Percentiles rank a stretch among this genome's conserved stretches.
These are phyloP conservation scores for Anolis apletophallus DNA, from an alignment of 2,797 vertebrate species.

Conservation along the genomic window DNA sequence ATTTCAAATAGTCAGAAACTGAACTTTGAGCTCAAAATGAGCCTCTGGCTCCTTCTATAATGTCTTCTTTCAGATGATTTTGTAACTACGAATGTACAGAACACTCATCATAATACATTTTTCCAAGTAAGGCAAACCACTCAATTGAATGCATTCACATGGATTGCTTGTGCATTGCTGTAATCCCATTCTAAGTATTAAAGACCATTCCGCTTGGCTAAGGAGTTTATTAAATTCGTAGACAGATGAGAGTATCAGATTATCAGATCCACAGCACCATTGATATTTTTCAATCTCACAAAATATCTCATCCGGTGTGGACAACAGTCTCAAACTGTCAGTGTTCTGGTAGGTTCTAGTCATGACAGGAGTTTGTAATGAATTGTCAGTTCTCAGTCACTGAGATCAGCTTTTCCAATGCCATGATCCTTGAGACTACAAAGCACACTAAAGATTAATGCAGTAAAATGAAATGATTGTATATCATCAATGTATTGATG, in stretches of 20 bases:
- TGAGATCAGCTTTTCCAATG: background rate
- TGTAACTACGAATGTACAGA: background rate
- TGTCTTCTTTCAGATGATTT: background rate
- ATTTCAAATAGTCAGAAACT: background rate
- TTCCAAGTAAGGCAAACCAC: background rate
- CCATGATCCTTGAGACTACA: background rate
- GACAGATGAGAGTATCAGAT: background rate
- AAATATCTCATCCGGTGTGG: background rate
- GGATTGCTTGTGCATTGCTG: background rate
- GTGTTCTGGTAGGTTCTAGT: background rate
- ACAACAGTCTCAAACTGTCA: background rate
- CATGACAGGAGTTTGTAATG: background rate
- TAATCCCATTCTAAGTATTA: background rate
- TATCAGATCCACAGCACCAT: background rate
- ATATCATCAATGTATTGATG: background rate
- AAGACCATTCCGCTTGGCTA: background rate
- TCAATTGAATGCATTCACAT: background rate
- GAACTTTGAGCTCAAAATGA: background rate
- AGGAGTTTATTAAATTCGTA: background rate
- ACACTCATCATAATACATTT: background rate
- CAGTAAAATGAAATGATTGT: background rate
- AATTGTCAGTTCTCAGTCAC: background rate
- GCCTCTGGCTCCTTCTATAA: background rate
- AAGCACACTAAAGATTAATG: constrained; percentile 1
- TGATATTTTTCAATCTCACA: background rate